These are phyloP conservation scores for Bufo bufo DNA, from an alignment of 2,113 vertebrate genomes.

Conservation along the genomic window DNA sequence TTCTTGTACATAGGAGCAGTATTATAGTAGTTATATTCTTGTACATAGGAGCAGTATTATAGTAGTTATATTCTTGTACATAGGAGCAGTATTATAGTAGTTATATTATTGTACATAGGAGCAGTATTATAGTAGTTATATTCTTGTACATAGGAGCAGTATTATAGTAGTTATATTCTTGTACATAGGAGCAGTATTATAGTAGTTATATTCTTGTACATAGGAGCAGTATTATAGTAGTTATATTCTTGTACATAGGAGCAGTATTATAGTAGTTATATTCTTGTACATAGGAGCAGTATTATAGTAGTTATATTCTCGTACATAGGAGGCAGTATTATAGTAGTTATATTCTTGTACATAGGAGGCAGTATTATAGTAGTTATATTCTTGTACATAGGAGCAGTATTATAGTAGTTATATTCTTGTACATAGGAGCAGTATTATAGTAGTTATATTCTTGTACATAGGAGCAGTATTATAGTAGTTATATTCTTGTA, in stretches of 20 bases:
- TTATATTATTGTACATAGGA: too few relatives aligned
- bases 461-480: neutral
- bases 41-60: neutral
- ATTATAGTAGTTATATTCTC: too few relatives aligned
- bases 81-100: neutral
- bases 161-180: neutral
- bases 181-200: too few relatives aligned
- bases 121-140: neutral
- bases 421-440: too few relatives aligned
- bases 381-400: slow-evolving; percentile 5
- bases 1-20: neutral
- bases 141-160: neutral
- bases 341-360: too few relatives aligned
- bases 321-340: too few relatives aligned
- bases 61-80: neutral
- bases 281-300: too few relatives aligned
- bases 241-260: neutral
- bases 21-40: slow-evolving; percentile 6
- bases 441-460: neutral
- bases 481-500: too few relatives aligned
- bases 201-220: too few relatives aligned
- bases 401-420: neutral
- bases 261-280: too few relatives aligned
- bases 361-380: neutral
- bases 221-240: too few relatives aligned